Base-by-base conservation (phyloP, 1,140 invertebrate species). In the Telenomus remus region DNA sequence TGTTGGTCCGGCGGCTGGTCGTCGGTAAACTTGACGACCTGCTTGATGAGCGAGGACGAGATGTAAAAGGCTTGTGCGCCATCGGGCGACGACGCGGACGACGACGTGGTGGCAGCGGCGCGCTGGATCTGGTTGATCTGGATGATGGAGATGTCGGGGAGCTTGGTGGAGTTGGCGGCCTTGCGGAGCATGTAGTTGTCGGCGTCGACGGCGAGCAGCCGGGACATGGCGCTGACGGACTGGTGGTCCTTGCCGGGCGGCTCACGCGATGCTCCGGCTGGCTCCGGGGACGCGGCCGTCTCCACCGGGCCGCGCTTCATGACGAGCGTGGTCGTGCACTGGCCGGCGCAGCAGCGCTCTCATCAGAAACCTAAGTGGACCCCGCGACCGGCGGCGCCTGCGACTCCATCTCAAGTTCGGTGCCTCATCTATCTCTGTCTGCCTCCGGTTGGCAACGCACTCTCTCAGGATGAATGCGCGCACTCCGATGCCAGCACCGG, bases 121-220 rank as follows among this genome's bases (percentile, higher is more conserved):
- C 50, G 51, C 51, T 63, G 37, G 12, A 54, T 33, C 64, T 16
- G 47, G 42, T 59, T 59, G 49, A 68, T 57, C 57, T 77, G 74
- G 37, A 77, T 66, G 57, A 77, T 72, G 34, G 74, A 77, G 42
- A 77, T 68, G 37, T 77, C 75, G 13, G 71, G 63, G 33, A 74
- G 37, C 56, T 74, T 73, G 47, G 51, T 34, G 43, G 65, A 53
- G 63, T 74, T 65, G 42, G 82, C n/a, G 37, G 37, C 83, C 59
- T 85, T 85, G 10, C 90, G 85, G 9, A 91, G 85, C 91, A 92
- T 92, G 81, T 92, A 92, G 83, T 92, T 92, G 74, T 91, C 90
- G 47, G 90, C 86, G 82, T 92, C 91, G 46, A 91, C 89, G 73
- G 87, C 87, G 57, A 89, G 55, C 33, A 88, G 78, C 35, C 85